Evolutionary conservation across 2,113 vertebrate genomes (phyloP).

Genomic region (Lepus timidus): DNA sequence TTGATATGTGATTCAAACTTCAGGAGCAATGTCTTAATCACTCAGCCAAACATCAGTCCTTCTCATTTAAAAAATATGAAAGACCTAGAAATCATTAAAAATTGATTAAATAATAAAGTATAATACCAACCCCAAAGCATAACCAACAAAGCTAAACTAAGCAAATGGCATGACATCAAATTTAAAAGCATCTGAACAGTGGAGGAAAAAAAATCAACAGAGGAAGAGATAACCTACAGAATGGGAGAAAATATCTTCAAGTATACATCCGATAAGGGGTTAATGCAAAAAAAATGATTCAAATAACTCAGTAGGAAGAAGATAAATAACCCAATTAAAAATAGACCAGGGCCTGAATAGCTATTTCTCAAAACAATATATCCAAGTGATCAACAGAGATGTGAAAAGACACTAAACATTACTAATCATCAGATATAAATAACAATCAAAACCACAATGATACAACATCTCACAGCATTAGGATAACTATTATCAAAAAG

Average conservation of each 20-base stretch:
- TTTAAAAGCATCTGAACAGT: neutral
- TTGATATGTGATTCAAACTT: too few relatives aligned
- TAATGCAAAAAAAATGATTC: neutral
- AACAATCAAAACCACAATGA: neutral
- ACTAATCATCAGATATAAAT: neutral
- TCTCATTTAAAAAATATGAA: too few relatives aligned
- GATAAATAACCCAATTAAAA: too few relatives aligned
- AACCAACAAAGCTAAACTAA: neutral
- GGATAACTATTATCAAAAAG: neutral
- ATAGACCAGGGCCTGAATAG: neutral
- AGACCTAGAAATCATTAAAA: neutral
- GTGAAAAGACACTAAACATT: neutral
- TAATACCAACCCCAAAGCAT: neutral
- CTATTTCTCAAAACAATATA: neutral
- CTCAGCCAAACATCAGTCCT: too few relatives aligned
- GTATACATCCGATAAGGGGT: neutral
- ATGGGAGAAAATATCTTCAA: neutral
- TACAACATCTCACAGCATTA: neutral
- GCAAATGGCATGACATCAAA: neutral
- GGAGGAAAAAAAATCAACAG: neutral
- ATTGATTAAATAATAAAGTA: neutral
- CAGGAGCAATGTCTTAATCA: too few relatives aligned
- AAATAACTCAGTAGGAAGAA: too few relatives aligned
- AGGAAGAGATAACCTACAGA: neutral
- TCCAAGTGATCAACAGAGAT: neutral